These are phyloP conservation scores for Danio albolineatus DNA, from an alignment of 2,797 vertebrate species.

Conservation along the genomic window DNA sequence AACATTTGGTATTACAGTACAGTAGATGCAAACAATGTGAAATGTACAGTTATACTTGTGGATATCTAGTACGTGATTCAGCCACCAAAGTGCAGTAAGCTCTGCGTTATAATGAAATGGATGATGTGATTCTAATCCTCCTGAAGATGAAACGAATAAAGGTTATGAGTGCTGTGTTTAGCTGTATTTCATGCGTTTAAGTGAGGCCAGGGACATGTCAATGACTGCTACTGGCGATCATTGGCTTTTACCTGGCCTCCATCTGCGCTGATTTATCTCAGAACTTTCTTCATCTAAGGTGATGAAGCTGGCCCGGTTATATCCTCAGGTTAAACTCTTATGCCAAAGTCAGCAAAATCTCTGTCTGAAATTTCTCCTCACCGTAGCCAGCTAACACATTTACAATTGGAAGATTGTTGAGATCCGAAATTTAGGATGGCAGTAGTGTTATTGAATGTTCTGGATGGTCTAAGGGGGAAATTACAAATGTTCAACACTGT, in stretches of 20 bases:
- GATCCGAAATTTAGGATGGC: neutral
- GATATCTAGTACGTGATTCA: neutral
- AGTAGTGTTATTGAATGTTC: too few species aligned
- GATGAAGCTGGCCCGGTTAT: constrained; percentile 44
- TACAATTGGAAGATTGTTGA: neutral
- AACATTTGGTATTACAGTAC: neutral
- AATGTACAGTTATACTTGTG: neutral
- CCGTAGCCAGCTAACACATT: neutral
- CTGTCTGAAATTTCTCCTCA: constrained; percentile 1
- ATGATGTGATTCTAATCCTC: constrained; percentile 62
- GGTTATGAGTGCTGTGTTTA: constrained; percentile 36
- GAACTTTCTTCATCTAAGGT: constrained; percentile 71
- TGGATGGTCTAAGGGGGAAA: too few species aligned
- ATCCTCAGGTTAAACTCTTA: constrained; percentile 50
- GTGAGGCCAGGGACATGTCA: constrained; percentile 60
- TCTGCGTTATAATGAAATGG: constrained; percentile 22
- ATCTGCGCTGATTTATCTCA: constrained; percentile 70
- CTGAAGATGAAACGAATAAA: constrained; percentile 64
- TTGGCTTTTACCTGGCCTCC: constrained; percentile 73
- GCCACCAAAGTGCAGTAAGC: constrained; percentile 8
- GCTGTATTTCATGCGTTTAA: constrained; percentile 38
- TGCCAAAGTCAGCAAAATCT: constrained; percentile 49
- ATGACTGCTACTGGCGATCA: constrained; percentile 66
- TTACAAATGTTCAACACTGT: too few species aligned
- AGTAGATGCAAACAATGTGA: neutral